Conservation (phyloP, 2,888 invertebrate genomes). For the Zhuqinia jingwanae region DNA sequence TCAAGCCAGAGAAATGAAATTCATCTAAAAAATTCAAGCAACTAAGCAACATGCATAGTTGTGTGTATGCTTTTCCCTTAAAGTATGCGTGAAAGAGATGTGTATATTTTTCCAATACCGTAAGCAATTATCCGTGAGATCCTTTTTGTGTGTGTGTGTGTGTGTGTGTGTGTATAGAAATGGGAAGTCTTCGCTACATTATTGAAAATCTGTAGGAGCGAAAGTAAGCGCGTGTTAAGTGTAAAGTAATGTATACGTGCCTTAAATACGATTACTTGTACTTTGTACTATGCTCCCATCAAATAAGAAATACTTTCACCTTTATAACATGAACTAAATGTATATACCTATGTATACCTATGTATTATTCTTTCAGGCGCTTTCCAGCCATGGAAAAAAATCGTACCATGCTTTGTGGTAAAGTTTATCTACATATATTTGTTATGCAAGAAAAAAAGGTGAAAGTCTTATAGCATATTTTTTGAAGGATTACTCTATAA, state of each 20-base stretch:
- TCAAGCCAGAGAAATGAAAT: neutral
- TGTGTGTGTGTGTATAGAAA: no score
- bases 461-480: no score
- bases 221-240: neutral
- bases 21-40: neutral
- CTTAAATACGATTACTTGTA: neutral
- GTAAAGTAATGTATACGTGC: neutral
- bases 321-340: no score
- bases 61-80: neutral
- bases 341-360: no score
- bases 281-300: neutral
- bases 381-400: no score
- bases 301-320: no score
- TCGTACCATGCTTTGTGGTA: no score
- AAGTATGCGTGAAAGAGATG: neutral
- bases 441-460: no score
- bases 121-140: constrained; percentile 62
- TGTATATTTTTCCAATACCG: neutral
- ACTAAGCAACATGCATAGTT: neutral
- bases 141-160: neutral
- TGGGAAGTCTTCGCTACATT: neutral
- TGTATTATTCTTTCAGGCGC: no score
- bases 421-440: no score
- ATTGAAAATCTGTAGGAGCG: neutral
- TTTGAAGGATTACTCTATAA: no score